These are phyloP conservation scores for Malachius bipustulatus DNA, from an alignment of 2,888 invertebrate genomes.

Conservation along the genomic window DNA sequence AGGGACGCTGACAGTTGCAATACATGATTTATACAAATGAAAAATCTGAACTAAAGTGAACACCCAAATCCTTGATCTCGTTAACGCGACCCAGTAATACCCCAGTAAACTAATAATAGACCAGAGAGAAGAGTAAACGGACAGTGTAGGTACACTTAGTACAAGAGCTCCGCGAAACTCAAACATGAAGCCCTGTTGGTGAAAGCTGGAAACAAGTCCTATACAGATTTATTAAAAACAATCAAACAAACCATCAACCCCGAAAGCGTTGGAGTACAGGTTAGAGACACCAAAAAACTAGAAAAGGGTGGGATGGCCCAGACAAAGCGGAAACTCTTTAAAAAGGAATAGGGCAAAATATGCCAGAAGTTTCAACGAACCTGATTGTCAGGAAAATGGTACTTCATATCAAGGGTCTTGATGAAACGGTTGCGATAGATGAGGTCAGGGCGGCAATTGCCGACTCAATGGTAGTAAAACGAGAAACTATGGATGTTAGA, in stretches of 20 bases:
- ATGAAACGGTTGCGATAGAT: not conserved
- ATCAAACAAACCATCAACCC: not conserved
- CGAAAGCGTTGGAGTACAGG: not conserved
- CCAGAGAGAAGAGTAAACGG: no score
- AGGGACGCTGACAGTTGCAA: no score
- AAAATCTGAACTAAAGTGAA: no score
- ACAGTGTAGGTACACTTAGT: no score
- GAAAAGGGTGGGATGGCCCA: not conserved
- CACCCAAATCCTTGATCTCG: no score
- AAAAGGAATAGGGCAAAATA: not conserved
- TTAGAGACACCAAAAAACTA: slow-evolving; percentile 4
- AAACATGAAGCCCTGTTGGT: not conserved
- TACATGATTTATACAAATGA: no score
- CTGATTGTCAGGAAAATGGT: not conserved
- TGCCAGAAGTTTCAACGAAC: not conserved
- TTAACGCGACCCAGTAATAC: no score
- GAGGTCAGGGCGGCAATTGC: not conserved
- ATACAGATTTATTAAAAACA: not conserved
- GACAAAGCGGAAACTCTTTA: not conserved
- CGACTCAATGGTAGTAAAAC: not conserved
- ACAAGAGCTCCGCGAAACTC: no score
- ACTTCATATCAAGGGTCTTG: not conserved
- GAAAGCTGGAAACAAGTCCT: slow-evolving; percentile 1
- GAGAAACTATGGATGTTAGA: not conserved
- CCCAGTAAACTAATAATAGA: no score